Conservation (phyloP, 2,797 vertebrate species). For the Falco novaeseelandiae region DNA sequence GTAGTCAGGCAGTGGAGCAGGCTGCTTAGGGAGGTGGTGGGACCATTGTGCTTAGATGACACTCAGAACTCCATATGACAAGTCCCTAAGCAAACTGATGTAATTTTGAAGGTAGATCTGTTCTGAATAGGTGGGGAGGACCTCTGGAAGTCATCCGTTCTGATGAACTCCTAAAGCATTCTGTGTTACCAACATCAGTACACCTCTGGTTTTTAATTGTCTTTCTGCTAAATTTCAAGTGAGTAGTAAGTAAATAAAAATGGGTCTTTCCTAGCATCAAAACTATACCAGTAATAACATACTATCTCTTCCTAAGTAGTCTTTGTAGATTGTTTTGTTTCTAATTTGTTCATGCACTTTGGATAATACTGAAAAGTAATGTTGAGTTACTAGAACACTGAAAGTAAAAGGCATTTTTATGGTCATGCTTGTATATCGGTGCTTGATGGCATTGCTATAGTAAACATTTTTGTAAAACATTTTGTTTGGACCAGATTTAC, state of each 20-base stretch:
- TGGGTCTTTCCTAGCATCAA: background rate
- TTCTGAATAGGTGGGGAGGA: background rate
- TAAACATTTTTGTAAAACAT: background rate
- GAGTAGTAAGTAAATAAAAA: background rate
- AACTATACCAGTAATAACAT: background rate
- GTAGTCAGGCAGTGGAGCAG: background rate
- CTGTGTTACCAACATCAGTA: background rate
- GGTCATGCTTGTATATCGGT: background rate
- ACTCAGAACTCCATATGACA: background rate
- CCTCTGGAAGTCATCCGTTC: background rate
- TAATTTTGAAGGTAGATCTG: background rate
- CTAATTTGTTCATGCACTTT: background rate
- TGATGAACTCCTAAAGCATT: background rate
- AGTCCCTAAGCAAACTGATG: background rate
- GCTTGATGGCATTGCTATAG: background rate
- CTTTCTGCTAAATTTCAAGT: background rate
- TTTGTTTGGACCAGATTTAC: background rate
- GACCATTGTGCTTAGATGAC: background rate
- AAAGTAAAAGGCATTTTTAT: background rate
- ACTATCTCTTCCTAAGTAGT: background rate
- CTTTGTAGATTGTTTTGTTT: background rate
- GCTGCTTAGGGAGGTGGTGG: background rate
- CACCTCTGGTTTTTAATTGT: background rate
- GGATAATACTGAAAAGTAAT: background rate
- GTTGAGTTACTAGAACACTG: background rate